Percentiles rank a stretch among this genome's conserved stretches.
These are phyloP conservation scores for Netelia melanura DNA, from an alignment of 2,888 invertebrate genomes.

Conservation along the genomic window DNA sequence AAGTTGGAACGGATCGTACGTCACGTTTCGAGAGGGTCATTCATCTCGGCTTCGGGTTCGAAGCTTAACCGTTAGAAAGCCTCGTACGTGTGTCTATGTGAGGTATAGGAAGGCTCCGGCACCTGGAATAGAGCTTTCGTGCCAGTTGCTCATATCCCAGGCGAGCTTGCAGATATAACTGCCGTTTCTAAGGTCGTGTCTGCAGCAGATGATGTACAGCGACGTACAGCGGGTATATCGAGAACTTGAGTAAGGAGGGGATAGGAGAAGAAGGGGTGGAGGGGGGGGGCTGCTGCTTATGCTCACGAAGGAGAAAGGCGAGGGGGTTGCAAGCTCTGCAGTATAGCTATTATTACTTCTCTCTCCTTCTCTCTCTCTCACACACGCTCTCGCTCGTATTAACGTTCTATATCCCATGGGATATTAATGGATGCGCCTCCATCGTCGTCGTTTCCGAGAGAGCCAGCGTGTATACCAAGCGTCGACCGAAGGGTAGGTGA, in stretches of 20 bases:
- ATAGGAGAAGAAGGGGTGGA: not conserved
- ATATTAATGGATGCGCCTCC: conserved; percentile 78
- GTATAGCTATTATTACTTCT: conserved; percentile 18
- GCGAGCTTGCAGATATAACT: conserved; percentile 59
- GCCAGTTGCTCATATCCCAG: conserved; percentile 51
- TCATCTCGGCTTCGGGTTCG: conserved; percentile 53
- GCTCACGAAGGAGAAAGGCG: conserved; percentile 30
- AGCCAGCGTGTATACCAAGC: conserved; percentile 11
- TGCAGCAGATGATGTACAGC: conserved; percentile 78
- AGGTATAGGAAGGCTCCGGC: conserved; percentile 37
- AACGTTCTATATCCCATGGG: conserved; percentile 74
- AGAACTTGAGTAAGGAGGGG: conserved; percentile 39
- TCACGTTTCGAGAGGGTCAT: conserved; percentile 61
- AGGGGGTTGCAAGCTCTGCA: conserved; percentile 36
- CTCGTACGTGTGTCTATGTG: conserved; percentile 4
- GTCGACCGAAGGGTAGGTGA: not conserved
- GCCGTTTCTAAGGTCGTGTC: conserved; percentile 74
- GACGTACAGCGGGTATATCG: conserved; percentile 60
- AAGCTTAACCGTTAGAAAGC: conserved; percentile 30
- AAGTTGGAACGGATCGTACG: conserved; percentile 44
- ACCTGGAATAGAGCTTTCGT: conserved; percentile 43
- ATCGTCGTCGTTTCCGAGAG: conserved; percentile 45
- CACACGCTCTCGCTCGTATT: conserved; percentile 69
- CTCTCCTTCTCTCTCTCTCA: conserved; percentile 32
- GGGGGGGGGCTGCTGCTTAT: conserved; percentile 5